These are phyloP conservation scores for Drosophila punjabiensis DNA, from an alignment of 1,140 invertebrate genomes.

Conservation along the genomic window DNA sequence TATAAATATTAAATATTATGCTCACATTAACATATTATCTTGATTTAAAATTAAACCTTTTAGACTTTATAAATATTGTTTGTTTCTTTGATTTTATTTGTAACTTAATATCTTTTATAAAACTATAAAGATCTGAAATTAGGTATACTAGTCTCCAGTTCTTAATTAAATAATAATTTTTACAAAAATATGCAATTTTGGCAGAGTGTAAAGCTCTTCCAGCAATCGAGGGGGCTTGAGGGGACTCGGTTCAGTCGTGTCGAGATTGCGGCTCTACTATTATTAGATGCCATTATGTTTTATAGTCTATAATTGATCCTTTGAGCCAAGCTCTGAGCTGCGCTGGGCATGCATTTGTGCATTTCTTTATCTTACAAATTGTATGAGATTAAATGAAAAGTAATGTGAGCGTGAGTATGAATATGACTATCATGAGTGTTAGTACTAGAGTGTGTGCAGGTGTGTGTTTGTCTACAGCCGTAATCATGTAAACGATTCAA, in stretches of 20 bases:
- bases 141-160: neutral
- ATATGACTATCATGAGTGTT: constrained; percentile 45
- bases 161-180: neutral
- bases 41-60: too few species aligned
- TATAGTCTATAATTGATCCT: constrained; percentile 85
- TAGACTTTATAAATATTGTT: neutral
- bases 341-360: constrained; percentile 55
- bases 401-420: constrained; percentile 61
- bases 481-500: constrained; percentile 47
- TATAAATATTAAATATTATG: too few species aligned
- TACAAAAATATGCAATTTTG: neutral
- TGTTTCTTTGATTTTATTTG: neutral
- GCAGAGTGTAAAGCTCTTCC: constrained; percentile 8
- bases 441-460: constrained; percentile 26
- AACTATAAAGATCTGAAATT: neutral
- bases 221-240: constrained; percentile 1
- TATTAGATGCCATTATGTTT: constrained; percentile 84
- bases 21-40: too few species aligned
- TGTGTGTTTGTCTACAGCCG: constrained; percentile 16
- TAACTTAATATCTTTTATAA: neutral
- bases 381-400: constrained; percentile 80
- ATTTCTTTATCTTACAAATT: constrained; percentile 83
- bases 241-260: constrained; percentile 40
- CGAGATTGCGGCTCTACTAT: constrained; percentile 81
- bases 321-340: constrained; percentile 63